A percentile compares a stretch with the other conserved stretches of the same genome.
Conservation (phyloP, 2,797 vertebrate genomes). For the Delichon dasypus region DNA sequence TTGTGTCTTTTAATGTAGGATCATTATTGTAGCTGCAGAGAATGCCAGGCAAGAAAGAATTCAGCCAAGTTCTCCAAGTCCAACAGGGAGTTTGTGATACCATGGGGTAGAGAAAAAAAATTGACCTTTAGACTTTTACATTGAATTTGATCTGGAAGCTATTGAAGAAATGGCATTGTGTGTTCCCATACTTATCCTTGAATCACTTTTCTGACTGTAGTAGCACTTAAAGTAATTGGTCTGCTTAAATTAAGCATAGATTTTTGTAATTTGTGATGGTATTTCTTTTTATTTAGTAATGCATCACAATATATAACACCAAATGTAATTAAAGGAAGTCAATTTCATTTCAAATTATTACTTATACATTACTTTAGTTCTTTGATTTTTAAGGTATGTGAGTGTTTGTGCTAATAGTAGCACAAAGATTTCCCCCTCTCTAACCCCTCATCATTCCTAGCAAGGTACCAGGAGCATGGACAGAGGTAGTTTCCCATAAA, state of each 20-base stretch:
- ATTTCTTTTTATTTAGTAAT: slow-evolving; percentile 47
- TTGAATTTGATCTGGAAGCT: slow-evolving; percentile 36
- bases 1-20: background rate
- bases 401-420: background rate
- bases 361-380: background rate
- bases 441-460: background rate
- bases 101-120: background rate
- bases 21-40: background rate
- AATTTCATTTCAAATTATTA: slow-evolving; percentile 39
- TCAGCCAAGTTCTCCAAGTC: background rate
- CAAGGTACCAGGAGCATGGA: background rate
- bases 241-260: slow-evolving; percentile 13
- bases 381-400: background rate
- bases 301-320: background rate
- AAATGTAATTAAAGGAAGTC: slow-evolving; percentile 35
- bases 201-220: slow-evolving; percentile 34
- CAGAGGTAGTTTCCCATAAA: background rate
- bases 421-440: background rate
- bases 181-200: slow-evolving; percentile 37
- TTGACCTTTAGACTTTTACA: background rate
- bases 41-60: background rate
- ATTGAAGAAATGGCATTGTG: slow-evolving; percentile 12
- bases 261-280: slow-evolving; percentile 48
- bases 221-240: slow-evolving; percentile 60
- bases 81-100: background rate